Evolutionary conservation across 2,888 invertebrate species (phyloP).

Genomic region (Ellobium chinense): DNA sequence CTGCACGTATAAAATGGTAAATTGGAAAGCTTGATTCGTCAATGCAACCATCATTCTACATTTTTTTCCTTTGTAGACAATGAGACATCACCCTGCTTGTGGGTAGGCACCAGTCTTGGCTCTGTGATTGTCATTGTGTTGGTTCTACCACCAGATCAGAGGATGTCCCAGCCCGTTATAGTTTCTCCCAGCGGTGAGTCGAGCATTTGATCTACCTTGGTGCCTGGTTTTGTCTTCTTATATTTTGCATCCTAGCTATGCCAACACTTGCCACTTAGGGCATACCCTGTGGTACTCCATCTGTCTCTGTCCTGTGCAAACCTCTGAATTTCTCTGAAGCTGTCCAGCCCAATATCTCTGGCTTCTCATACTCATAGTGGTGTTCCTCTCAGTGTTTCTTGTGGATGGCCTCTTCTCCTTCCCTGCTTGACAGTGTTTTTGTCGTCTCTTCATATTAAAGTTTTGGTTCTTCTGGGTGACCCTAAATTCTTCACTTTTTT

Average conservation of each 20-base stretch:
- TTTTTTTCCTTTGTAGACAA: constrained; percentile 87
- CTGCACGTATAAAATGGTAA: too few relatives aligned
- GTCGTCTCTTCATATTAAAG: too few relatives aligned
- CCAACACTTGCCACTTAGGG: background rate
- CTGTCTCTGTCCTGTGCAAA: background rate
- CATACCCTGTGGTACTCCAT: background rate
- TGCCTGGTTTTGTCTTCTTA: background rate
- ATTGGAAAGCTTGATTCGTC: too few relatives aligned
- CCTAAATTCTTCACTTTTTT: too few relatives aligned
- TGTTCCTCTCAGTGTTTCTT: too few relatives aligned
- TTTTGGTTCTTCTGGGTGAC: too few relatives aligned
- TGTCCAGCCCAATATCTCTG: too few relatives aligned
- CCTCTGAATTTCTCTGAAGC: too few relatives aligned
- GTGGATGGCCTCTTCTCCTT: too few relatives aligned
- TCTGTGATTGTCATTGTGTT: constrained; percentile 96
- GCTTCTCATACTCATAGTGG: too few relatives aligned
- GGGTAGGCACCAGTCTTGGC: constrained; percentile 98
- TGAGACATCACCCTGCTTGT: constrained; percentile 92
- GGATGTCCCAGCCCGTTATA: constrained; percentile 82
- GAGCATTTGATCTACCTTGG: background rate
- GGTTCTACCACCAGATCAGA: constrained; percentile 80
- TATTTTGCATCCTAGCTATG: background rate
- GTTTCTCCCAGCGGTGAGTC: constrained; percentile 91
- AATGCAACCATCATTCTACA: too few relatives aligned
- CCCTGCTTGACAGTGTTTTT: too few relatives aligned